Percentiles rank a stretch among this genome's conserved stretches.
Conservation (phyloP, 2,888 invertebrate species). For the Thymelicus lineola region DNA sequence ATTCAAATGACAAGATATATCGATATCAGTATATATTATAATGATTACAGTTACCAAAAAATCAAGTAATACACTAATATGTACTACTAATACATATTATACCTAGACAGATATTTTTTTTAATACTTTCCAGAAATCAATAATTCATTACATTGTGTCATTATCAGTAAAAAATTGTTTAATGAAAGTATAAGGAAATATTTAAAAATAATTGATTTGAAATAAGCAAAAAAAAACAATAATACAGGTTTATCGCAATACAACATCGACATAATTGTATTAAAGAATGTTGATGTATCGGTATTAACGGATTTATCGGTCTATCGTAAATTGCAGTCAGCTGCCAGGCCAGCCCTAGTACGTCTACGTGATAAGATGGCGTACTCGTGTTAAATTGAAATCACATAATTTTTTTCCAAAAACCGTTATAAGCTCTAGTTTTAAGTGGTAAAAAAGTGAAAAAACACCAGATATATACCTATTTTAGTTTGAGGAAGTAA, state of each 20-base stretch:
- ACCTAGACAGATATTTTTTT: too few relatives aligned
- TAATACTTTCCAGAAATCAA: too few relatives aligned
- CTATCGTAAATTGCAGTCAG: too few relatives aligned
- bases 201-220: too few relatives aligned
- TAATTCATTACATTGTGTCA: too few relatives aligned
- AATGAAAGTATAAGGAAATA: too few relatives aligned
- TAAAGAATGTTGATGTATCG: not conserved
- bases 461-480: conserved; percentile 21
- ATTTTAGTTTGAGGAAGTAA: conserved; percentile 29
- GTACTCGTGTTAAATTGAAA: conserved; percentile 28
- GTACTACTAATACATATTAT: too few relatives aligned
- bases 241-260: not conserved
- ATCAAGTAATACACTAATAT: too few relatives aligned
- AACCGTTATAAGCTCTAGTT: conserved; percentile 13
- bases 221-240: too few relatives aligned
- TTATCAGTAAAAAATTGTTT: too few relatives aligned
- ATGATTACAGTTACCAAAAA: too few relatives aligned
- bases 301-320: not conserved
- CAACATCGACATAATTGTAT: not conserved
- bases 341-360: not conserved
- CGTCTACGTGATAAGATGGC: conserved; percentile 35
- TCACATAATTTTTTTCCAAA: conserved; percentile 21
- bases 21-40: too few relatives aligned
- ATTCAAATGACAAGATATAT: conserved; percentile 7
- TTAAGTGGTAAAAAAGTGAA: conserved; percentile 20